Conservation (phyloP, 1,140 invertebrate species). For the Acromyrmex echinatior region DNA sequence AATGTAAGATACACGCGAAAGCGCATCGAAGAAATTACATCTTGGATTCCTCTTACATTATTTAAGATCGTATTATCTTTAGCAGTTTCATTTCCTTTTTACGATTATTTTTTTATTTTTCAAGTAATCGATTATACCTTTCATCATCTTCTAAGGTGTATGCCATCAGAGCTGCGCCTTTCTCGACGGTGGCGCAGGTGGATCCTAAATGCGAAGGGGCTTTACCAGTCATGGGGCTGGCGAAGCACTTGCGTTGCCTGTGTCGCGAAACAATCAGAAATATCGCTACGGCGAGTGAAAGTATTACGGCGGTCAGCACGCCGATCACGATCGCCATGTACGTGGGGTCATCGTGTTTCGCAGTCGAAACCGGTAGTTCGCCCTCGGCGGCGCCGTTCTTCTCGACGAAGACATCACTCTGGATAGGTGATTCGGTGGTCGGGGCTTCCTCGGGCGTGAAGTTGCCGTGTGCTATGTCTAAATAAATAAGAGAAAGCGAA, state of each 20-base stretch:
- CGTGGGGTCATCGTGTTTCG: slow-evolving; percentile 90
- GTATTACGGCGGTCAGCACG: slow-evolving; percentile 92
- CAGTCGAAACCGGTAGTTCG: slow-evolving; percentile 89
- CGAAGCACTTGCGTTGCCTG: slow-evolving; percentile 92
- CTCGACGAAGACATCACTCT: slow-evolving; percentile 87
- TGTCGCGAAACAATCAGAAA: slow-evolving; percentile 93
- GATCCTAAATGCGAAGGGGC: slow-evolving; percentile 86
- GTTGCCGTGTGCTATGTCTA: slow-evolving; percentile 91
- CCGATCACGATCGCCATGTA: slow-evolving; percentile 95
- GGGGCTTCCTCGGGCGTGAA: slow-evolving; percentile 89
- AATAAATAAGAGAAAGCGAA: background rate
- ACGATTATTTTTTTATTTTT: slow-evolving; percentile 6
- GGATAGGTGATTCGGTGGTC: slow-evolving; percentile 83
- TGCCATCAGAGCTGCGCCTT: slow-evolving; percentile 85
- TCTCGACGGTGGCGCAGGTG: slow-evolving; percentile 87
- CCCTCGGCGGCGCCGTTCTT: slow-evolving; percentile 86
- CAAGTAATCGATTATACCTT: slow-evolving; percentile 77
- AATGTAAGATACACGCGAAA: background rate
- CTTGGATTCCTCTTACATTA: background rate
- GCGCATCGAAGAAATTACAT: background rate
- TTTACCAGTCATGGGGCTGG: slow-evolving; percentile 91
- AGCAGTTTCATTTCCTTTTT: background rate
- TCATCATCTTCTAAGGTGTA: slow-evolving; percentile 86
- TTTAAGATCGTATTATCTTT: background rate
- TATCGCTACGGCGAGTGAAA: slow-evolving; percentile 91